phyloP scores from a whole-genome alignment of 1,140 invertebrate species.

The Anastrepha obliqua region DNA sequence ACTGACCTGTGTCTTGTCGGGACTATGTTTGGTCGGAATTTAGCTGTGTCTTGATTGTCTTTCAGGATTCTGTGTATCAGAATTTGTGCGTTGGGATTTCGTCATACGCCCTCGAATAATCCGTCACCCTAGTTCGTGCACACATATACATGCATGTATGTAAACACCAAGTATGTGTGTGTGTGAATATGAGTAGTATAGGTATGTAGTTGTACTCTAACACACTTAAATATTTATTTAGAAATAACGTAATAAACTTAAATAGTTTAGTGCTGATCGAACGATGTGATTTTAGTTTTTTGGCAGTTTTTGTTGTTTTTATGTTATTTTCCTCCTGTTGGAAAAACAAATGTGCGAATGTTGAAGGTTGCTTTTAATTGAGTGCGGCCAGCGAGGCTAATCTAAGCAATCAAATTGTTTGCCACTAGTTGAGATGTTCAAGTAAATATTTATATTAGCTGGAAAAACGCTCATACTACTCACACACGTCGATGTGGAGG shows the following conservation, averaged over 20 bases:
- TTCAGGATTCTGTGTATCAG: too few relatives aligned
- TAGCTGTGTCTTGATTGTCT: too few relatives aligned
- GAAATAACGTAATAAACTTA: constrained; percentile 49
- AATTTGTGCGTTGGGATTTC: too few relatives aligned
- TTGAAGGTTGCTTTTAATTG: background rate
- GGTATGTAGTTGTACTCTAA: background rate
- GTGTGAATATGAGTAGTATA: too few relatives aligned
- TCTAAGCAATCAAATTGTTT: constrained; percentile 50
- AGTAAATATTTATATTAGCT: constrained; percentile 56
- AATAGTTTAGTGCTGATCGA: constrained; percentile 20
- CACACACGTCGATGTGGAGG: background rate
- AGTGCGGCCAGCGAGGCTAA: background rate
- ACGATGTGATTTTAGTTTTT: background rate
- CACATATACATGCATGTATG: background rate
- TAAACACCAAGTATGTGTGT: too few relatives aligned
- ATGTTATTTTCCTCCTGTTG: background rate
- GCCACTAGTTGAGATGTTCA: constrained; percentile 35
- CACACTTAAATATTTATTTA: constrained; percentile 37
- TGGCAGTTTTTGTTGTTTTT: constrained; percentile 8
- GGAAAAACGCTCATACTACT: constrained; percentile 22
- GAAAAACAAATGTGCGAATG: constrained; percentile 28
- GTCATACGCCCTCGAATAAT: too few relatives aligned
- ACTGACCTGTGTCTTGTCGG: too few relatives aligned
- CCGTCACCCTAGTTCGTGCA: background rate
- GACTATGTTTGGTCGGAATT: too few relatives aligned